Percentiles rank a stretch among this genome's conserved stretches.
These are phyloP conservation scores for Drosophila prostipennis DNA, from an alignment of 2,888 invertebrate species.

Conservation along the genomic window DNA sequence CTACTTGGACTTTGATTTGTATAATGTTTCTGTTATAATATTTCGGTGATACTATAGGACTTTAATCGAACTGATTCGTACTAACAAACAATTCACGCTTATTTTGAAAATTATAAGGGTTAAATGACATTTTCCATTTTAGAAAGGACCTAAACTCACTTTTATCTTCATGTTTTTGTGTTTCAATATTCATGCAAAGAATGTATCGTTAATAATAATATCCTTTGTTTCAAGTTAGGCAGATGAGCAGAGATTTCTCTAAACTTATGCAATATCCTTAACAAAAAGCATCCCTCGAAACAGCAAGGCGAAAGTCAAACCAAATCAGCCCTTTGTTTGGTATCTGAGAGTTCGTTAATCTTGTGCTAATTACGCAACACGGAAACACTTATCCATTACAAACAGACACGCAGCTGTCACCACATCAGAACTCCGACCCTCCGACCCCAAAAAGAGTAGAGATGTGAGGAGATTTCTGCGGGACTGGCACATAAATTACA, in stretches of 20 bases:
- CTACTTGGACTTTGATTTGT: not conserved
- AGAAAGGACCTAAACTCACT: no score
- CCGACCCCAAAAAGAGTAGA: not conserved
- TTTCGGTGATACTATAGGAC: no score
- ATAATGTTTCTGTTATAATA: no score
- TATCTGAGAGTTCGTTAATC: conserved; percentile 9
- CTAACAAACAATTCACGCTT: no score
- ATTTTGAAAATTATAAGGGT: no score
- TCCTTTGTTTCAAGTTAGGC: not conserved
- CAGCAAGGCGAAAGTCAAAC: not conserved
- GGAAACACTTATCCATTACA: conserved; percentile 30
- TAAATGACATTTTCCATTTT: no score
- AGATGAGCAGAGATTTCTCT: not conserved
- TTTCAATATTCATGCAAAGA: not conserved
- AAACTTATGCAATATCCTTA: not conserved
- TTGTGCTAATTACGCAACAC: conserved; percentile 32
- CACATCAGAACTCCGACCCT: conserved; percentile 19
- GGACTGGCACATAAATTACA: conserved; percentile 42
- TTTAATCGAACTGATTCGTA: no score
- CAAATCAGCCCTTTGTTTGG: not conserved
- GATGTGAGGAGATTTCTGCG: not conserved
- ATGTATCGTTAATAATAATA: not conserved
- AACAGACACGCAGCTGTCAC: conserved; percentile 30
- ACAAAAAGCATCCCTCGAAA: no score
- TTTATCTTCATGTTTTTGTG: no score